Evolutionary conservation across 2,888 invertebrate species (phyloP).

Genomic region (Mycalesis mineus): DNA sequence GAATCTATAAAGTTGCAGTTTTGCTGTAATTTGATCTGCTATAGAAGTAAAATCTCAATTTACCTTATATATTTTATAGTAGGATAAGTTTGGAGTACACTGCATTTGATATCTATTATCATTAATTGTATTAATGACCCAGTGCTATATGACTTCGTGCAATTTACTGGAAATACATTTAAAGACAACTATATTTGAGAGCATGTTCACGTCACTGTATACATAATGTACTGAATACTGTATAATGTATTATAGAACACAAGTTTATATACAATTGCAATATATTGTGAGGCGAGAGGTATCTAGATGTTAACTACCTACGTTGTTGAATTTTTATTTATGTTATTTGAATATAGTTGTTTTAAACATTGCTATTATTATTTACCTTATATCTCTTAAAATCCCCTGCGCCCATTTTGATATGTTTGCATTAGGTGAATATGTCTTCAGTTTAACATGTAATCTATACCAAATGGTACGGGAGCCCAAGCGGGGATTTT

Average conservation of each 20-base stretch:
- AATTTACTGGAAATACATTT: not conserved
- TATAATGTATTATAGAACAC: conserved; percentile 4
- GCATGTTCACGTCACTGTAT: conserved; percentile 6
- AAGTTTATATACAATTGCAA: conserved; percentile 2
- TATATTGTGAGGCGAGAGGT: conserved; percentile 3
- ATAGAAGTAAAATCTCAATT: not conserved
- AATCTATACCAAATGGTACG: too few relatives aligned
- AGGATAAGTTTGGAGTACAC: not conserved
- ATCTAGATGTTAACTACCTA: conserved; percentile 13
- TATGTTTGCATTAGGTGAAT: too few relatives aligned
- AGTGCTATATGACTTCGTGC: not conserved
- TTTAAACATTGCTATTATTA: conserved; percentile 29
- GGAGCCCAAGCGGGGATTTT: too few relatives aligned
- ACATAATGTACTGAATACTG: not conserved
- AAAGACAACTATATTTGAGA: conserved; percentile 18
- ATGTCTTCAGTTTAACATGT: too few relatives aligned
- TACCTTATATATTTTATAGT: not conserved
- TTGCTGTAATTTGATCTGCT: not conserved
- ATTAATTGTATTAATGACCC: not conserved
- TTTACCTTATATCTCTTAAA: not conserved
- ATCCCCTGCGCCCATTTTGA: too few relatives aligned
- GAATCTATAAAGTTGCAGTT: too few relatives aligned
- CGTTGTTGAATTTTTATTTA: conserved; percentile 46
- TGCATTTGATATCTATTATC: not conserved
- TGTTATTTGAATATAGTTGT: conserved; percentile 47